Evolutionary conservation across 1,140 invertebrate species (phyloP), one percentile per base, ranked within the genome.

Genomic region (Sogatella furcifera): DNA sequence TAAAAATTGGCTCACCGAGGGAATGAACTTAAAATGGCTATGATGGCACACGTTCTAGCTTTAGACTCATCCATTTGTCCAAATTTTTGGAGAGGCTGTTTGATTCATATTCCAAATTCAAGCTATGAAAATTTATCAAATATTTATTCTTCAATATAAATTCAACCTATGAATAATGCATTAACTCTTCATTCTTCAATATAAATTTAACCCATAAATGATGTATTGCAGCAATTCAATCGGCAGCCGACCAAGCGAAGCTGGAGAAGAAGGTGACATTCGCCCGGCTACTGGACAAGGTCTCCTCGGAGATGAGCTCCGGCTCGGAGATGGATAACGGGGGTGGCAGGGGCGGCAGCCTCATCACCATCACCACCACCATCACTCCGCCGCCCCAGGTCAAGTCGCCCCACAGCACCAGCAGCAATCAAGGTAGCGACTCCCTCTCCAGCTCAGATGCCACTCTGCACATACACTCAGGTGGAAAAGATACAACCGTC

Each of bases 261-360:
- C 70, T 84, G 54, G 84, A 86, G 66, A 86, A 86, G 71, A 85
- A 86, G 72, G 85, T 88, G 0, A 86, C 84, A 1, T 88, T 88
- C 69, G 85, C 85, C 8, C 76, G 84, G 62, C 70, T 88, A 28
- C 71, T 87, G 21, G 84, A 83, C 65, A 85, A 82, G 73, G 83
- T 88, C 4, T 84, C 83, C 17, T 82, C 82, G 17, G 84, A 86
- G 76, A 85, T 85, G 80, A 83, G 80, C 63, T 83, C 81, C 13
- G 82, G 82, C 24, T 83, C 82, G 0, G 83, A 84, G 52, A 76
- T 81, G 46, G 81, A 83, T 65, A 17, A 28, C 57, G 21, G 46
- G 2, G 31, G 22, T 2, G 17, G 17, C 24, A 54, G 28, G 9
- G 17, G 19, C 17, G 17, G 21, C 19, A 41, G 55, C 17, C 28